Conservation (phyloP, 1,140 invertebrate species). For the Neuroterus valhalla region DNA sequence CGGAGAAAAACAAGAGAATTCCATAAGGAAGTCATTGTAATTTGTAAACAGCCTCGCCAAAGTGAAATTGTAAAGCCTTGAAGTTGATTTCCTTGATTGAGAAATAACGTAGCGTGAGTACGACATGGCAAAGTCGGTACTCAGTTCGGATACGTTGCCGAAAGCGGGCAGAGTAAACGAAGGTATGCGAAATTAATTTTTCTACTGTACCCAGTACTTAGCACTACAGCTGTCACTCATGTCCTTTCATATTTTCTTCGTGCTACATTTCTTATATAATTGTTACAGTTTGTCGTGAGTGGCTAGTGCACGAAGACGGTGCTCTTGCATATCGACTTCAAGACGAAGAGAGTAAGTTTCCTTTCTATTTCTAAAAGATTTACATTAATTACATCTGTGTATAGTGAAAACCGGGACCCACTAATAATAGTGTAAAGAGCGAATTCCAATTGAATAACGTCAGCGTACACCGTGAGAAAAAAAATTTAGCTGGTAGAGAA, state of each 20-base stretch:
- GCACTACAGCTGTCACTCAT: conserved; percentile 39
- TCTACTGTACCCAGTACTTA: not conserved
- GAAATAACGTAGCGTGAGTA: not conserved
- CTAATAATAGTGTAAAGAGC: not conserved
- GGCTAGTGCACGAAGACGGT: conserved; percentile 94
- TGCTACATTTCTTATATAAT: conserved; percentile 26
- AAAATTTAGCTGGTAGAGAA: not conserved
- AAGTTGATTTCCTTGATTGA: not conserved
- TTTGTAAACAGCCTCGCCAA: conserved; percentile 52
- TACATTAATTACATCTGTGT: conserved; percentile 23
- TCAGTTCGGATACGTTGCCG: conserved; percentile 69
- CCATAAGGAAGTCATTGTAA: conserved; percentile 43
- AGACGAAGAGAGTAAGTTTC: conserved; percentile 89
- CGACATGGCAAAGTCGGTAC: conserved; percentile 70
- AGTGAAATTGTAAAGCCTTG: not conserved
- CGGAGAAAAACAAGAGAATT: conserved; percentile 46
- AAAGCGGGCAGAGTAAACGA: conserved; percentile 73
- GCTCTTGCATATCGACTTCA: conserved; percentile 92
- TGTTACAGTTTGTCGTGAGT: conserved; percentile 88
- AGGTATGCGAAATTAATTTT: conserved; percentile 61
- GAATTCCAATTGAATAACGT: conserved; percentile 13
- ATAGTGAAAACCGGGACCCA: not conserved
- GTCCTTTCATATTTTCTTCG: conserved; percentile 33
- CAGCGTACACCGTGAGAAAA: conserved; percentile 22
- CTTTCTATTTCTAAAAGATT: conserved; percentile 4